Evolutionary conservation across 1,140 invertebrate species (phyloP).

Genomic region (Macrobrachium nipponense): DNA sequence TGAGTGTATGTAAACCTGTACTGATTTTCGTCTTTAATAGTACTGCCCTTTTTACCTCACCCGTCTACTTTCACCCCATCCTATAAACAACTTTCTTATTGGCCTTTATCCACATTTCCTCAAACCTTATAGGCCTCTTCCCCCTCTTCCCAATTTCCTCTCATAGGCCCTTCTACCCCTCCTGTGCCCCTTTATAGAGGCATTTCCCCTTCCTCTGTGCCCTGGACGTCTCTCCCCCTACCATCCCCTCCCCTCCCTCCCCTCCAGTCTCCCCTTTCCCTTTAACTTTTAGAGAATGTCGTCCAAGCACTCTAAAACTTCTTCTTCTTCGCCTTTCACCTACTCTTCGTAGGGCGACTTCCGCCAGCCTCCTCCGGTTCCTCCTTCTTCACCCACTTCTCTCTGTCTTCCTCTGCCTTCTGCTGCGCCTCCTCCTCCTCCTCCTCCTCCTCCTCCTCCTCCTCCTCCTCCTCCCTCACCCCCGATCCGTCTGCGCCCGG

Average conservation of each 20-base stretch:
- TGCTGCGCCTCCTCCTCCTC: neutral
- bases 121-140: neutral
- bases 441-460: too few species aligned
- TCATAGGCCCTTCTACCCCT: neutral
- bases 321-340: neutral
- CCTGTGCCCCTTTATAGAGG: neutral
- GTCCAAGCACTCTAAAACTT: neutral
- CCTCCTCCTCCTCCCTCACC: too few species aligned
- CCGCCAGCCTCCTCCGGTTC: neutral
- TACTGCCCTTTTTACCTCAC: too few species aligned
- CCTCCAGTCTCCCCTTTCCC: neutral
- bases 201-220: neutral
- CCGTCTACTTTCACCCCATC: too few species aligned
- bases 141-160: neutral
- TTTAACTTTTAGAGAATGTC: neutral
- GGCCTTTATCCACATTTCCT: neutral
- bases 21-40: too few species aligned
- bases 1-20: neutral
- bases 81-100: too few species aligned
- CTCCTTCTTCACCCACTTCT: neutral
- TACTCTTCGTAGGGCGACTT: neutral
- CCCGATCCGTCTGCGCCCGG: too few species aligned
- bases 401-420: neutral
- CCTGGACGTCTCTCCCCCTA: neutral
- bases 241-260: neutral